Conservation (phyloP, 2,888 invertebrate genomes). For the Eupithecia exiguata region DNA sequence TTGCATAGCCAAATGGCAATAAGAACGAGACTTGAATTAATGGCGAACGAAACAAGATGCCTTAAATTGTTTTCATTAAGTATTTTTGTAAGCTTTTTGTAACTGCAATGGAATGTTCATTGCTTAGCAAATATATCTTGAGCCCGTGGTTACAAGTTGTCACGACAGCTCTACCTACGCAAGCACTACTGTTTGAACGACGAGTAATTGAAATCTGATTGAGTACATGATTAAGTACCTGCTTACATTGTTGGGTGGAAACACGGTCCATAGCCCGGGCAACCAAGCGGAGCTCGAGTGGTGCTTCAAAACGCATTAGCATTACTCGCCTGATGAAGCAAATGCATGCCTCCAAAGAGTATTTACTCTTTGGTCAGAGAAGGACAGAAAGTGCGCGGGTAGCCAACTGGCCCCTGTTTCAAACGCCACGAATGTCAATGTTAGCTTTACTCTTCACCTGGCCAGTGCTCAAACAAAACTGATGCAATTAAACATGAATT, state of each 20-base stretch:
- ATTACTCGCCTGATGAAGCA: conserved; percentile 63
- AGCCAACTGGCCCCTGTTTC: conserved; percentile 43
- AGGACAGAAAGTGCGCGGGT: conserved; percentile 49
- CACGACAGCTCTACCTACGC: conserved; percentile 25
- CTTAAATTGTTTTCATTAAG: not conserved
- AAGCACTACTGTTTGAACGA: conserved; percentile 22
- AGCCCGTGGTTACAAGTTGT: conserved; percentile 6
- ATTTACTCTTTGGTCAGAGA: conserved; percentile 51
- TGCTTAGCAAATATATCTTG: not conserved
- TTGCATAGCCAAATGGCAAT: conserved; percentile 21
- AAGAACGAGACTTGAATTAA: conserved; percentile 11
- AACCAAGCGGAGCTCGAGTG: conserved; percentile 61
- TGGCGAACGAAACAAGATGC: not conserved
- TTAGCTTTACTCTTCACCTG: conserved; percentile 63
- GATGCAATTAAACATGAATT: conserved; percentile 54
- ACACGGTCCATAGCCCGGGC: conserved; percentile 57
- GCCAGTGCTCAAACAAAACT: conserved; percentile 58
- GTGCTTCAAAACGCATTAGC: conserved; percentile 70
- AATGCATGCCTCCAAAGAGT: conserved; percentile 50
- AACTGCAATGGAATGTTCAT: not conserved
- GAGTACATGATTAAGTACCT: conserved; percentile 33
- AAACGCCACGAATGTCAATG: conserved; percentile 56
- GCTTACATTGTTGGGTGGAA: conserved; percentile 52
- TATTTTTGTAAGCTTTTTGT: not conserved
- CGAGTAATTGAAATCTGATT: conserved; percentile 31